Base-by-base conservation (phyloP, 2,888 invertebrate genomes). In the Drosophila lutescens region DNA sequence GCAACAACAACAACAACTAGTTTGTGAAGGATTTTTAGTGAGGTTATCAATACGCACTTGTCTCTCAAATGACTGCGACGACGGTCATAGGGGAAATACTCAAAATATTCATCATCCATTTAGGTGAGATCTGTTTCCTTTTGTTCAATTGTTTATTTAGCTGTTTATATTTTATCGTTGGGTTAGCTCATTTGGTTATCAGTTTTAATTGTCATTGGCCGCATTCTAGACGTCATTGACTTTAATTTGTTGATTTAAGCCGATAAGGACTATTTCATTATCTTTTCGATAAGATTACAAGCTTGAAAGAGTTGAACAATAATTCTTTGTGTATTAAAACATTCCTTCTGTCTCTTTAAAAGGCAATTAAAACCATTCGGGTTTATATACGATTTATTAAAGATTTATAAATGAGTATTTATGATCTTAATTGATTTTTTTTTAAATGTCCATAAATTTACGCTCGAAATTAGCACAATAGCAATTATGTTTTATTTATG, bases 21-120 rank as follows among this genome's bases (percentile, higher is more conserved):
- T 32, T 56, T 17, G 66, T 57, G 62, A 38, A 26, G 15, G 49
- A 26, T n/a, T 61, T 53, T 20, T 13, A 12, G 10, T 40, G 23
- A 49, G 9, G 9, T 56, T 32, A n/a, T 74, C 17, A 26, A 88
- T 91, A 91, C 91, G 80, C 89, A 91, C 91, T 79, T 91, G 86
- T 91, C 91, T 77, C 81, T 81, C 70, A 91, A 82, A 80, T 91
- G 90, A 80, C 90, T 89, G 79, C 88, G 79, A 44, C 60, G 79
- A 40, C 57, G 79, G 86, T 90, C 91, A 80, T 89, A 91, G 46
- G 91, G 90, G 79, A 91, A 84, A 76, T 90, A 90, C 70, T 89
- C 88, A 78, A 88, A 91, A 83, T 86, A 91, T 80, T 90, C 89
- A 90, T 91, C 85, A 89, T 90, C 91, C 91, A 91, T 91, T 83